Percentiles rank a stretch among this genome's conserved stretches.
Conservation (phyloP, 2,888 invertebrate species). For the Schizotus pectinicornis region DNA sequence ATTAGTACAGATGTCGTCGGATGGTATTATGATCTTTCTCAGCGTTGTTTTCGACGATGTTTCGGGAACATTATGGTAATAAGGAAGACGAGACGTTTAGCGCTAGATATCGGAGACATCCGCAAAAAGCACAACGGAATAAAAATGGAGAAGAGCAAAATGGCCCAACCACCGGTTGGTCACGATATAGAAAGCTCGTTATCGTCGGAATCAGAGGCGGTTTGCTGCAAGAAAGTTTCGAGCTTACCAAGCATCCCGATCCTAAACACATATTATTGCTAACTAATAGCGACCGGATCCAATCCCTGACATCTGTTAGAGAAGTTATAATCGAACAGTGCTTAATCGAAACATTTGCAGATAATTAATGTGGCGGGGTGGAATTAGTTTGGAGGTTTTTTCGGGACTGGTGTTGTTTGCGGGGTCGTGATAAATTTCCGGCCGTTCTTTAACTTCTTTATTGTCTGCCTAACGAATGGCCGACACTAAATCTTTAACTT, state of each 20-base stretch:
- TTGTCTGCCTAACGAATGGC: constrained; percentile 28
- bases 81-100: no score
- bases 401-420: constrained; percentile 8
- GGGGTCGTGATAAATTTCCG: constrained; percentile 24
- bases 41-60: no score
- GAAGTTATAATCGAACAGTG: no score
- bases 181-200: constrained; percentile 53
- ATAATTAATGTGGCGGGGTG: neutral
- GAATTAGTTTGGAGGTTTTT: constrained; percentile 9
- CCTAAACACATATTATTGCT: constrained; percentile 19
- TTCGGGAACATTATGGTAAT: no score
- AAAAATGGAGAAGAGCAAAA: constrained; percentile 45
- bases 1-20: no score
- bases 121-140: neutral
- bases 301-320: no score
- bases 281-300: neutral
- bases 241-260: constrained; percentile 21
- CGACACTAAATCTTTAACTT: constrained; percentile 24
- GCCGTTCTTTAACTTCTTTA: constrained; percentile 28
- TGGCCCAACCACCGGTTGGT: constrained; percentile 52
- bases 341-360: no score
- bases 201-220: constrained; percentile 29
- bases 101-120: no score
- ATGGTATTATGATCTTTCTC: no score
- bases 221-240: constrained; percentile 15